Evolutionary conservation across 1,140 invertebrate species (phyloP), one percentile per base, ranked within the genome.

Genomic region (Drosophila kohkoa): DNA sequence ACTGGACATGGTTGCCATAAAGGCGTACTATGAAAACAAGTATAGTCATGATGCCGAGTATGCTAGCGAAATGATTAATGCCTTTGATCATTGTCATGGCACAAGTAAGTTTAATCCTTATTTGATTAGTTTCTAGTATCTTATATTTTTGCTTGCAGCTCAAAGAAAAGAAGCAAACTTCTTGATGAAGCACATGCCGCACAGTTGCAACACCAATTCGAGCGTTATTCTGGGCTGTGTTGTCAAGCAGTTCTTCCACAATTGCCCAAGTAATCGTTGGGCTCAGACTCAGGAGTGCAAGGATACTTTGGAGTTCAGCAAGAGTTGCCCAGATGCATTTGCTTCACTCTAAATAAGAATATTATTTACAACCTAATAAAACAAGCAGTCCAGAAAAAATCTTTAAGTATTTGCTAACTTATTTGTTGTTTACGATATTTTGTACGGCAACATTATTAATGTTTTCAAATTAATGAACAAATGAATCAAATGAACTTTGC

Each of bases 21-120:
- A 25, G 1, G 49, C 68, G 11, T 68, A 79, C 35, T 81, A 74
- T 28, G 60, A 51, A 0, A 49, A 20, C 0, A 75, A 74, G 15
- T 72, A 65, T 16, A 16, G 8, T 4, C 15, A 60, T 1, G 87
- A 90, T 69, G 52, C 77, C 0, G 87, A 90, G 30, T 90, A 90
- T 54, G 88, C 43, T 41, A 83, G 63, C 32, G 87, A 91, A 70
- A 90, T 90, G 87, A 77, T 88, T 10, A 88, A 49, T 20, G 82
- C 82, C 32, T 90, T 90, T 15, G 88, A 90, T 76, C 75, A 81
- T 32, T 90, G 87, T 13, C 88, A 90, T 30, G 80, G 82, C 68
- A 74, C 78, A 45, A 62, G 87, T 90, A 25, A 55, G 68, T n/a
- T 10, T 5, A 1, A 38, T 7, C 16, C 41, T 15, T 28, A 0